Conservation (phyloP, 2,113 vertebrate species). For the Mus spicilegus region DNA sequence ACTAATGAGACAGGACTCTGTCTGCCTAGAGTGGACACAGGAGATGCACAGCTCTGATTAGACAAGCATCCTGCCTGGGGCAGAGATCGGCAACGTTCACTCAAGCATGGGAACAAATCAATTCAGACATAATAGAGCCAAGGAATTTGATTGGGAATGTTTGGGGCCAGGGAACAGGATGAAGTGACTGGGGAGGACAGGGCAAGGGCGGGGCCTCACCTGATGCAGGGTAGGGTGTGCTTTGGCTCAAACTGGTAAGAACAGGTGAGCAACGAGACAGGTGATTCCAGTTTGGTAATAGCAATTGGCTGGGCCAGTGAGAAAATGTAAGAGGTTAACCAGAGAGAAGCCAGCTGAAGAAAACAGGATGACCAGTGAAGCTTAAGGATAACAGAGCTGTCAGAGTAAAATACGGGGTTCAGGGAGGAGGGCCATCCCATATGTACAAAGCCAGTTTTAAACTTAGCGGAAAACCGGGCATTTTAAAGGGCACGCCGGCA, state of each 20-base stretch:
- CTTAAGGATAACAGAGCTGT: background rate
- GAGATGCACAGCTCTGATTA: slow-evolving; percentile 40
- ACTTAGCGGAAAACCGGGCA: background rate
- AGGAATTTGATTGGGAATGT: slow-evolving; percentile 61
- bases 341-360: background rate
- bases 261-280: background rate
- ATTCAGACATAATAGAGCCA: slow-evolving; percentile 55
- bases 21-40: slow-evolving; percentile 45
- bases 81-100: background rate
- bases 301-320: background rate
- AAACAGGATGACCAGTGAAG: slow-evolving; percentile 29
- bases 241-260: slow-evolving; percentile 27
- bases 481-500: slow-evolving; percentile 52
- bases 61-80: slow-evolving; percentile 58
- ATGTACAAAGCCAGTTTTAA: slow-evolving; percentile 44
- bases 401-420: background rate
- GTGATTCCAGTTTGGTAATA: background rate
- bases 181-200: slow-evolving; percentile 57
- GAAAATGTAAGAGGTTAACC: background rate
- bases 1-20: slow-evolving; percentile 65
- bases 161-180: slow-evolving; percentile 47
- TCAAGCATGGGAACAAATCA: slow-evolving; percentile 34
- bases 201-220: slow-evolving; percentile 48
- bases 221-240: background rate
- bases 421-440: background rate